Percentiles rank a stretch among this genome's conserved stretches.
Conservation (phyloP, 2,888 invertebrate species). For the Parasteatoda lunata region DNA sequence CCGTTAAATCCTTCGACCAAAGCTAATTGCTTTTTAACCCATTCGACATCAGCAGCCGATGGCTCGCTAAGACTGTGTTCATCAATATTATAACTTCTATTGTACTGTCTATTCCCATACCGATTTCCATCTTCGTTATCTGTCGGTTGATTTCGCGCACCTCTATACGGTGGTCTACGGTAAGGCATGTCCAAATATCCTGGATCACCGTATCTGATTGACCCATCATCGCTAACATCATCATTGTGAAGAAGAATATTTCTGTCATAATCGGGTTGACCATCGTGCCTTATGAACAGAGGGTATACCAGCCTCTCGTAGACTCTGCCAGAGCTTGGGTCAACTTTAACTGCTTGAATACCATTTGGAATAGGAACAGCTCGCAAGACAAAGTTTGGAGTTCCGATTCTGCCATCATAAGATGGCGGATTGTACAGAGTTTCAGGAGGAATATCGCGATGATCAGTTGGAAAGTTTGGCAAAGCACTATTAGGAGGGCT, state of each 20-base stretch:
- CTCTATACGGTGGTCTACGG: constrained; percentile 17
- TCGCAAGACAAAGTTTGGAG: constrained; percentile 50
- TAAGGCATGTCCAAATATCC: constrained; percentile 42
- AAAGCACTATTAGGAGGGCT: background rate
- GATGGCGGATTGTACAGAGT: constrained; percentile 29
- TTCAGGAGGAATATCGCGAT: background rate
- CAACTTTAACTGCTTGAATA: constrained; percentile 60
- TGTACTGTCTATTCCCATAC: background rate
- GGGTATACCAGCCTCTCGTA: constrained; percentile 51
- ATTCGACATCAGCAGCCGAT: constrained; percentile 36
- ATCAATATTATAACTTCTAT: constrained; percentile 21
- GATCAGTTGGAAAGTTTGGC: background rate
- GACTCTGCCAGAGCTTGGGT: constrained; percentile 44
- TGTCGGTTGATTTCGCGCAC: constrained; percentile 11
- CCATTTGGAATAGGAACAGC: constrained; percentile 64
- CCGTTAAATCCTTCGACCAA: constrained; percentile 36
- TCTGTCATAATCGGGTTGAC: constrained; percentile 38
- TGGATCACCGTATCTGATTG: constrained; percentile 1
- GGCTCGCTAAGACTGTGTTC: constrained; percentile 30
- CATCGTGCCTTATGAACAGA: constrained; percentile 36
- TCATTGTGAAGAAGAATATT: constrained; percentile 52
- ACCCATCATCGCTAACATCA: constrained; percentile 37
- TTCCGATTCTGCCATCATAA: constrained; percentile 9
- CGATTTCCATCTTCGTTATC: background rate
- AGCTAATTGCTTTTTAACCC: constrained; percentile 34